Conservation (phyloP, 2,888 invertebrate genomes). For the Lasioglossum marginatum region DNA sequence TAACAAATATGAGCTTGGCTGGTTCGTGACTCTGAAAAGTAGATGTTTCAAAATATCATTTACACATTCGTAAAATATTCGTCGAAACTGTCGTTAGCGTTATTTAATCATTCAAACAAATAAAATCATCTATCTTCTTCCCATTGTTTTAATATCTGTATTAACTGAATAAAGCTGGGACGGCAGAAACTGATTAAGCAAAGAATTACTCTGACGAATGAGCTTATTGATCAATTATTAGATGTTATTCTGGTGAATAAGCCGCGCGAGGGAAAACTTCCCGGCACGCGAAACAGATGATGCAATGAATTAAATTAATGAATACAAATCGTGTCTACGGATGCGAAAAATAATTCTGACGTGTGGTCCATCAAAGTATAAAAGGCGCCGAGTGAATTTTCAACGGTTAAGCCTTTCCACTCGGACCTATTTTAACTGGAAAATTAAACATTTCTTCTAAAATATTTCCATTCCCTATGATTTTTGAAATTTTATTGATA, state of each 20-base stretch:
- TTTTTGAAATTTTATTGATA: too few species aligned
- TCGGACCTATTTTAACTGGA: too few species aligned
- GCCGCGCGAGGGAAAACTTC: background rate
- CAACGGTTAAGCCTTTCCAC: background rate
- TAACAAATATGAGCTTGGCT: conserved; percentile 96
- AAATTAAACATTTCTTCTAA: too few species aligned
- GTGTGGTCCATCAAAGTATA: background rate
- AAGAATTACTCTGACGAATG: background rate
- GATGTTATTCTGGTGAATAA: background rate
- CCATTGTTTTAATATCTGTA: background rate
- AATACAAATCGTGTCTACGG: background rate
- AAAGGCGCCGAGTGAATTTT: background rate
- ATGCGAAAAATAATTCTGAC: background rate
- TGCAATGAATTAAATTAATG: background rate
- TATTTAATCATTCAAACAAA: background rate
- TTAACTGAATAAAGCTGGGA: background rate
- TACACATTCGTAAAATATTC: background rate
- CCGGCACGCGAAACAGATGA: background rate
- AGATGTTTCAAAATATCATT: background rate
- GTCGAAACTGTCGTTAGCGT: background rate
- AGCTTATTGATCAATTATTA: conserved; percentile 1
- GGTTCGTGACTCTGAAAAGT: conserved; percentile 94
- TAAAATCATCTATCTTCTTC: background rate
- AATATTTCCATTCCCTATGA: too few species aligned
- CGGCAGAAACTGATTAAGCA: background rate